Conservation (phyloP, 2,888 invertebrate genomes). For the Drosophila formosana region DNA sequence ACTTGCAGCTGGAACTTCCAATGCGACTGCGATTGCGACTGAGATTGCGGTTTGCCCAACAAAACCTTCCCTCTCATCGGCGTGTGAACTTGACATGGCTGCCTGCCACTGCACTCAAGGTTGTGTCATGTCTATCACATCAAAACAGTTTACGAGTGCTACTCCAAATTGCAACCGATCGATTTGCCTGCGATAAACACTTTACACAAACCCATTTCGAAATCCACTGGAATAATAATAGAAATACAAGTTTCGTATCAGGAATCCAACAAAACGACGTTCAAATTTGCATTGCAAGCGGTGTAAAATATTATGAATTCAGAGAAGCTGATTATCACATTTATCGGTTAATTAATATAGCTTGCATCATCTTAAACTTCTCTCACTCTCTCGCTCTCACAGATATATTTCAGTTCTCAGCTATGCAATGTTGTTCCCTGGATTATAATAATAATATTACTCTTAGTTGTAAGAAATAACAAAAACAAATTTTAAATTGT, state of each 20-base stretch:
- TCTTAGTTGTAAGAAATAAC: too few relatives aligned
- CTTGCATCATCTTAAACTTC: neutral
- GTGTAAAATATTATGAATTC: neutral
- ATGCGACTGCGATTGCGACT: neutral
- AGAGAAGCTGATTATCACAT: neutral
- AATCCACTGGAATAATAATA: neutral
- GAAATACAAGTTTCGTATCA: neutral
- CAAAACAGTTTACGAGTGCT: neutral
- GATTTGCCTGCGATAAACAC: neutral
- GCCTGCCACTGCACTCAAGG: conserved; percentile 16
- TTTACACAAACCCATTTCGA: neutral
- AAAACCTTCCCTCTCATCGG: neutral
- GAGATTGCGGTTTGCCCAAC: neutral
- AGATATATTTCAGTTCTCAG: too few relatives aligned
- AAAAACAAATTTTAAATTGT: too few relatives aligned
- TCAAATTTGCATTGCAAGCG: neutral
- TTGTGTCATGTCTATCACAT: conserved; percentile 11
- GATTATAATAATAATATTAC: too few relatives aligned
- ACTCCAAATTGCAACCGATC: conserved; percentile 2
- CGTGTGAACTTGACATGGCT: conserved; percentile 37
- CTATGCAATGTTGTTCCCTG: too few relatives aligned
- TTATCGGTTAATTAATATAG: neutral
- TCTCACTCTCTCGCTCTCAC: neutral
- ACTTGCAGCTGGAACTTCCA: conserved; percentile 14
- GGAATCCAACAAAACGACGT: neutral